Evolutionary conservation across 1,140 invertebrate genomes (phyloP), one percentile per base, ranked within the genome.

Genomic region (Calliopsis andreniformis): DNA sequence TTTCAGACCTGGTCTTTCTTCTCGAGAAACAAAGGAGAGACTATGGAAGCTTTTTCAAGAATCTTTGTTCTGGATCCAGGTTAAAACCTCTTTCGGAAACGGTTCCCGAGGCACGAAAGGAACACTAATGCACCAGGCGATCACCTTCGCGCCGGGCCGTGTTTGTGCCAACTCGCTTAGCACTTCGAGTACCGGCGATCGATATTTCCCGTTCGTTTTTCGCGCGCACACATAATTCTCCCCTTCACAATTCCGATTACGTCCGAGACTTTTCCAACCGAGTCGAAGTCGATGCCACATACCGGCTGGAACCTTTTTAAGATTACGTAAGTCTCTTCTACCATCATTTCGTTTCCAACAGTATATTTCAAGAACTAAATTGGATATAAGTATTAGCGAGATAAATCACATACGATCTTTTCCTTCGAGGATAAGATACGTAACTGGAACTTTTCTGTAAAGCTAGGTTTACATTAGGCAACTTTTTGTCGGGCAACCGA

Each of bases 171-270:
- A 66, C 59, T 32, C 53, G 39, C 20, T 72, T 55, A 55, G 3
- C 51, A 10, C 51, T 67, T 47, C 16, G 25, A 32, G 12, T 25
- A 10, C 8, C 6, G 20, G 32, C 4, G 59, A 56, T 67, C 71
- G 71, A 75, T 75, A 56, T 55, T 35, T n/a, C 35, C 30, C 39
- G 58, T 30, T 43, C 61, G 61, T 45, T 73, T 35, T 14, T n/a
- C 56, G 25, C 8, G 25, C 35, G 18, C 23, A 23, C 28, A 51
- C 61, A 51, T 49, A 55, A 55, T 55, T 66, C 62, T 55, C 39
- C 30, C 55, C 51, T 55, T 73, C 39, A 4, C 49, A 56, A 73
- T 73, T 45, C 28, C 71, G 61, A 66, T 73, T 73, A 73, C 49
- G 62, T 55, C 35, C 71, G 28, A 56, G 71, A 56, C 25, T 66